Base-by-base conservation (phyloP, 2,113 vertebrate genomes). In the Vulpes vulpes region DNA sequence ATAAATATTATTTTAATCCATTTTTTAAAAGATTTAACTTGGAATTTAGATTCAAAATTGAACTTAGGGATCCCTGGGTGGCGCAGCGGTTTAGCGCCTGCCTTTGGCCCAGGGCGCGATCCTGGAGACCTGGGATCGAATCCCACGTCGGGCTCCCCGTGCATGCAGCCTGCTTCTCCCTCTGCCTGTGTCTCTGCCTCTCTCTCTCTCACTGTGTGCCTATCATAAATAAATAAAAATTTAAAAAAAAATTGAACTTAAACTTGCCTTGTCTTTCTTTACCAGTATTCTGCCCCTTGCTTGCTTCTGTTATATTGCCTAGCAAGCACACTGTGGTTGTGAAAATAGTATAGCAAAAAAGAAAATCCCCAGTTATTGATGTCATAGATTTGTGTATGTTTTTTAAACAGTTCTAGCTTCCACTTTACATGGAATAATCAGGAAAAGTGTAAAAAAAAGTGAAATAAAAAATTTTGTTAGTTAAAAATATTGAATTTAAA, bases 221-320 rank as follows among this genome's bases (percentile, higher is more conserved):
- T 35, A 35, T 35, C 35, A 35, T 35, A 35, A 35, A 35, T 35
- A 35, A 35, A 35, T 35, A 35, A 35, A 35, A 35, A 35, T 35
- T 35, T 35, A 2, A 35, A 35, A 35, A 35, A 93, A 32, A 93
- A 76, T 19, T 78, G 4, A 86, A 76, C 15, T 49, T 76, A 76
- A 49, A 49, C 99, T 99, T 98, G 99, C 99, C 99, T 99, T 99
- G 99, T 99, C 99, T 99, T 99, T 99, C 99, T 99, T 99, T 99
- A 99, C 99, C 99, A 99, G 99, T 99, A 99, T 99, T 99, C 99
- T 99, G 99, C 99, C 99, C 99, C 99, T 99, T 98, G 99, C 99
- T 99, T 99, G 99, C 99, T 99, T 99, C 99, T 99, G 99, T 99
- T 99, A 99, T 99, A 99, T 99, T 99, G 99, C 99, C 99, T 99